These are phyloP conservation scores for Myotis pilosus DNA, from an alignment of 2,797 vertebrate genomes.

Conservation along the genomic window DNA sequence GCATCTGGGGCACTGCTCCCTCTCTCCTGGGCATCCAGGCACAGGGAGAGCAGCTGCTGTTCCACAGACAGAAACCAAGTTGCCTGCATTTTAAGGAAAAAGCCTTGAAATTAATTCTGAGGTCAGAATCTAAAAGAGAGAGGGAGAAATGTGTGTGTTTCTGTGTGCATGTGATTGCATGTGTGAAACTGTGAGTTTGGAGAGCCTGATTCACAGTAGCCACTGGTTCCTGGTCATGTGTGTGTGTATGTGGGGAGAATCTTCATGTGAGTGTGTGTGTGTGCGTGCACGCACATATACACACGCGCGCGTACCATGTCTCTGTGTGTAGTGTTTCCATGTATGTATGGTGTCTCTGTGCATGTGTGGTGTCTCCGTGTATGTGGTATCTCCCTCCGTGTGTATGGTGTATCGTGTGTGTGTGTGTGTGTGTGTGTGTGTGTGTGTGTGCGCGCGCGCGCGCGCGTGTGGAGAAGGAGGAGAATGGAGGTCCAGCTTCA, in stretches of 20 bases:
- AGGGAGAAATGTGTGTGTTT: not conserved
- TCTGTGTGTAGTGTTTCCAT: not conserved
- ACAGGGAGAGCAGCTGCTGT: not conserved
- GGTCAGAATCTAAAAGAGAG: not conserved
- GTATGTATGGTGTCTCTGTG: not conserved
- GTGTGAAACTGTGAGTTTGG: not conserved
- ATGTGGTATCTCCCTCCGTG: not conserved
- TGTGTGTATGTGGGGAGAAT: not conserved
- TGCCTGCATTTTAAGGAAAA: not conserved
- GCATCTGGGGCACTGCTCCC: not conserved
- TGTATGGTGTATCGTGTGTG: not conserved
- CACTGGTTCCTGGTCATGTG: not conserved
- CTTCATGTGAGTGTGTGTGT: not conserved
- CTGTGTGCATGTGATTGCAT: not conserved
- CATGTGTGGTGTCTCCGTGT: too few relatives aligned
- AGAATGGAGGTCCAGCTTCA: not conserved
- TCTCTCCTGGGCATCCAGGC: not conserved
- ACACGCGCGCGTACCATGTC: too few relatives aligned
- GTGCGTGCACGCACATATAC: too few relatives aligned
- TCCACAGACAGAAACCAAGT: not conserved
- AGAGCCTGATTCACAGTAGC: not conserved
- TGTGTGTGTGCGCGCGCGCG: too few relatives aligned
- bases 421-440: not conserved
- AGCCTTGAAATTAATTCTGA: not conserved
- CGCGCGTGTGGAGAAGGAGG: not conserved